phyloP scores from a whole-genome alignment of 1,140 invertebrate genomes.

The Lordiphosa collinella region DNA sequence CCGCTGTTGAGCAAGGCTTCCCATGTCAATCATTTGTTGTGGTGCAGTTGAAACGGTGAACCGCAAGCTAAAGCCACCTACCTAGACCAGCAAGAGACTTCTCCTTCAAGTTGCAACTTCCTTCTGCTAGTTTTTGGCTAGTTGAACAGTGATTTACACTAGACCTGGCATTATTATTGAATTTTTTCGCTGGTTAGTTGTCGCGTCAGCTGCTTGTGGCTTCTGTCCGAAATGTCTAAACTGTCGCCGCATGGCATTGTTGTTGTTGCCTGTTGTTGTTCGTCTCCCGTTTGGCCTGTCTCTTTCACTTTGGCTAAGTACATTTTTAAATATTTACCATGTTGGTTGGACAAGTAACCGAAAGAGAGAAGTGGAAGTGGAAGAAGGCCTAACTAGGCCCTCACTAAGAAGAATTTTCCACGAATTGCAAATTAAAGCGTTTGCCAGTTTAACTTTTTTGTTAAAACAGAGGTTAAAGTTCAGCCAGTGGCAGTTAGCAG shows the following conservation, averaged over 20 bases:
- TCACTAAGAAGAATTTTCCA: conserved; percentile 60
- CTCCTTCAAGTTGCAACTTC: not conserved
- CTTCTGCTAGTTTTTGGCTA: not conserved
- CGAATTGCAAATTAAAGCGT: conserved; percentile 76
- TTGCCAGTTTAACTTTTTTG: conserved; percentile 18
- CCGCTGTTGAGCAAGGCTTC: conserved; percentile 49
- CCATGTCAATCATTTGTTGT: conserved; percentile 74
- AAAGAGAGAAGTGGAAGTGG: not conserved
- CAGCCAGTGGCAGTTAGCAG: conserved; percentile 58
- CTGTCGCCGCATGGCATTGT: conserved; percentile 62
- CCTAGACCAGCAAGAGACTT: conserved; percentile 19
- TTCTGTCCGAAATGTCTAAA: conserved; percentile 57
- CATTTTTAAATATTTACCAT: conserved; percentile 77
- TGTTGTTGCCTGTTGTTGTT: conserved; percentile 14
- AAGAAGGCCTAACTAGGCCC: conserved; percentile 41
- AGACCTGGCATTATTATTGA: conserved; percentile 65
- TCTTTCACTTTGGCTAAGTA: conserved; percentile 77
- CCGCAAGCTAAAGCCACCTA: conserved; percentile 25
- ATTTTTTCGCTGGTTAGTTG: conserved; percentile 25
- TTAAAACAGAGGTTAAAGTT: conserved; percentile 64
- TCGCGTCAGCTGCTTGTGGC: conserved; percentile 65
- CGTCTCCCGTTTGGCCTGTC: conserved; percentile 48
- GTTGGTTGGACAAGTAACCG: conserved; percentile 42
- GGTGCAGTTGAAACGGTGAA: conserved; percentile 13
- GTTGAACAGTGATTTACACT: conserved; percentile 55